Evolutionary conservation across 2,797 vertebrate genomes (phyloP), one percentile per base, ranked within the genome.

Genomic region (Phrynocephalus vlangalii): DNA sequence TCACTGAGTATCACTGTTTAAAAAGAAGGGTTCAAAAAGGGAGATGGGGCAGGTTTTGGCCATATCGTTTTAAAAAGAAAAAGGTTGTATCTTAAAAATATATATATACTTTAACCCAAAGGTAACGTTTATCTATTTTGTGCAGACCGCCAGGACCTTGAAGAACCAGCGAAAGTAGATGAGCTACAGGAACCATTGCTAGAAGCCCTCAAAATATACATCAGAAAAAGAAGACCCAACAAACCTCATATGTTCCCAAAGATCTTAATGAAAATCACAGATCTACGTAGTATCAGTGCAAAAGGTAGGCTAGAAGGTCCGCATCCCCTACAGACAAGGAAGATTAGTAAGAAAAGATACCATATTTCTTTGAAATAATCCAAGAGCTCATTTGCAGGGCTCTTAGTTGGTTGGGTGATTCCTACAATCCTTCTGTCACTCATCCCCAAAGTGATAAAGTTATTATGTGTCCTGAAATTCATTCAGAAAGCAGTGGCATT

Each of bases 181-280:
- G 98, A 98, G 93, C 96, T 99, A 90, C 98, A 99, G 95, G 98
- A 99, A 92, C 98, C 98, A 0, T 93, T 99, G 94, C 96, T 99
- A 96, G 98, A 99, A 97, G 98, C 98, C 2, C 96, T 99, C 89
- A 99, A 99, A 97, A 98, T 99, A 94, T 99, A 99, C 88, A 98
- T 98, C 90, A 96, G 98, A 83, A 98, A 98, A 92, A 97, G 98
- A 89, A 95, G 98, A 89, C 98, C 98, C 95, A 98, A 97, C 96
- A 98, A 98, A 97, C 98, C 98, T 84, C 98, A 98, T 52, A 98
- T 99, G 98, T 99, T 99, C 94, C 98, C 98, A 96, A 99, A 98
- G 96, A 98, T 98, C 95, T 97, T 99, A 93, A 99, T 99, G 98
- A 99, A 99, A 97, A 99, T 99, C 97, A 99, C 98, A 0, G 98